phyloP scores from a whole-genome alignment of 92 coral and sea anemone genomes.

The Montipora capitata region DNA sequence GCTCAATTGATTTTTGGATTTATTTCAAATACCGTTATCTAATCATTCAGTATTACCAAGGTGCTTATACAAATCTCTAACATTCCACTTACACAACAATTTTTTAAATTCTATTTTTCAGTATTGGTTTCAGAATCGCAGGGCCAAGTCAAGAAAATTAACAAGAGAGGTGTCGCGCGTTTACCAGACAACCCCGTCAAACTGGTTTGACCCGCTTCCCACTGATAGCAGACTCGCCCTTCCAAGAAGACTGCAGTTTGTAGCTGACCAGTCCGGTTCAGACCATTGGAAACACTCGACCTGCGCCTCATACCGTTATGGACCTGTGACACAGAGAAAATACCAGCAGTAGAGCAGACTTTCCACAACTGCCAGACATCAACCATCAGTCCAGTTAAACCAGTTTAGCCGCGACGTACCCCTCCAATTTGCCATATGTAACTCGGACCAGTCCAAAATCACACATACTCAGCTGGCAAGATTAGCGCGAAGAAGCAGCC shows the following conservation, averaged over 20 bases:
- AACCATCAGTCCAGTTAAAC: not conserved
- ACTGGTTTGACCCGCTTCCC: conserved; percentile 27
- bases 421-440: not conserved
- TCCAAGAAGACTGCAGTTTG: not conserved
- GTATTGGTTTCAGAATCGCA: conserved; percentile 25
- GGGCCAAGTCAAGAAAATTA: not conserved
- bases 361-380: not conserved
- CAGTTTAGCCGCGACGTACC: not conserved
- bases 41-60: too few relatives aligned
- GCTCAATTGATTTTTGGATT: too few relatives aligned
- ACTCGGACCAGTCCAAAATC: conserved; percentile 31
- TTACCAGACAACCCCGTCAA: conserved; percentile 13
- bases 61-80: too few relatives aligned
- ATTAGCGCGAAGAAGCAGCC: not conserved
- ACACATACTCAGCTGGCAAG: conserved; percentile 3
- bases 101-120: not conserved
- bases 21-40: too few relatives aligned
- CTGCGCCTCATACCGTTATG: not conserved
- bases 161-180: not conserved
- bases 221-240: not conserved
- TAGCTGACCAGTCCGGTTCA: not conserved
- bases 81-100: too few relatives aligned
- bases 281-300: conserved; percentile 15
- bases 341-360: not conserved
- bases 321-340: not conserved